phyloP scores from a whole-genome alignment of 2,113 vertebrate genomes.

The Hemibagrus wyckioides region DNA sequence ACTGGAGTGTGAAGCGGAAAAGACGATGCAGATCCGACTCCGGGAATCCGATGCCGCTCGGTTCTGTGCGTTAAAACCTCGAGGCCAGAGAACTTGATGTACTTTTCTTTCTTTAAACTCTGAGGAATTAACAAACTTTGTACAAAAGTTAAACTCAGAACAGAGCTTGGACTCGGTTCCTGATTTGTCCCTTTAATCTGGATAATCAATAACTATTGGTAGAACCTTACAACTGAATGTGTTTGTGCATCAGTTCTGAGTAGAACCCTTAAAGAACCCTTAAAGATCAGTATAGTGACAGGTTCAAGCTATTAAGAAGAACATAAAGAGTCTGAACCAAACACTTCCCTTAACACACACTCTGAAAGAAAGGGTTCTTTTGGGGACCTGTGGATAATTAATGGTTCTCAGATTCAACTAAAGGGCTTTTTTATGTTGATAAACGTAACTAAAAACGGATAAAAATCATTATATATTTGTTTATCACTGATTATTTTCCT shows the following conservation, averaged over 20 bases:
- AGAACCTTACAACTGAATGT: not conserved
- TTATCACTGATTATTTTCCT: not conserved
- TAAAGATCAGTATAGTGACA: not conserved
- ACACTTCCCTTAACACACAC: not conserved
- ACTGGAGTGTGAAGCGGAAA: not conserved
- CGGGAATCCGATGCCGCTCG: not conserved
- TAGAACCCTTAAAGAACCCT: not conserved
- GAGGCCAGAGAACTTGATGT: not conserved
- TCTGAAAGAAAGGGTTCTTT: not conserved
- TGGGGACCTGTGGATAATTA: not conserved
- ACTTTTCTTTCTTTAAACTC: not conserved
- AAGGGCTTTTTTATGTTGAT: not conserved
- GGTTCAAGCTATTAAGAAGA: not conserved
- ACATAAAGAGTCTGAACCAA: not conserved
- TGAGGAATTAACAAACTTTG: not conserved
- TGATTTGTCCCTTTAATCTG: not conserved
- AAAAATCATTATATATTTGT: not conserved
- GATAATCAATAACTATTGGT: not conserved
- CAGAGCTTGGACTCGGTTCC: not conserved
- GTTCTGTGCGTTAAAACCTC: not conserved
- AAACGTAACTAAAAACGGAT: too few species aligned
- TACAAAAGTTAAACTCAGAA: not conserved
- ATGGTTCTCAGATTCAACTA: not conserved
- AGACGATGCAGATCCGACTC: not conserved
- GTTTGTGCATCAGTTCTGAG: not conserved